A percentile compares a stretch with the other conserved stretches of the same genome.
Conservation (phyloP, 2,797 vertebrate species). For the Lerista edwardsae region DNA sequence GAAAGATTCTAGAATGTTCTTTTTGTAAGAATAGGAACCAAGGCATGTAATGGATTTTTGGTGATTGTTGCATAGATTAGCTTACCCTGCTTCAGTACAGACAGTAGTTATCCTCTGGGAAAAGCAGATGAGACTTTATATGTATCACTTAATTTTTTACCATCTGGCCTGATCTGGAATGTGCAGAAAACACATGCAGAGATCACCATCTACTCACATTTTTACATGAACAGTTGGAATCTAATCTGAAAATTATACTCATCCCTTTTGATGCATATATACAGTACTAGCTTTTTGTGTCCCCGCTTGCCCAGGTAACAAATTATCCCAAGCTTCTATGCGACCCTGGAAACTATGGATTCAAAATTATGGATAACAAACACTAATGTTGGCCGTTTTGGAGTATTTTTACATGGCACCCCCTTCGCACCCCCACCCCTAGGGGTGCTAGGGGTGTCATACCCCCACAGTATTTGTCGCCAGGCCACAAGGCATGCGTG, state of each 20-base stretch:
- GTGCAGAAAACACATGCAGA: neutral
- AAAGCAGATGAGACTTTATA: conserved; percentile 27
- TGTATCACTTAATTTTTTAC: conserved; percentile 23
- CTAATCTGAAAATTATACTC: neutral
- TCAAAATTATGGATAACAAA: no score
- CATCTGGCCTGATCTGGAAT: conserved; percentile 18
- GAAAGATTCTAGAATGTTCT: neutral
- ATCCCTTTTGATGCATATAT: neutral
- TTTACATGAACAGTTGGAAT: neutral
- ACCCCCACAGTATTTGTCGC: no score
- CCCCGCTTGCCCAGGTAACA: no score
- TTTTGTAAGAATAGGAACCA: neutral
- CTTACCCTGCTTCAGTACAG: neutral
- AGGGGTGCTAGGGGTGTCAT: no score
- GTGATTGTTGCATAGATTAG: neutral
- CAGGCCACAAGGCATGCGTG: no score
- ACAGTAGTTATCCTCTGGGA: neutral
- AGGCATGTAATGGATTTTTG: neutral
- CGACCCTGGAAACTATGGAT: no score
- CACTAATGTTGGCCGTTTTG: no score
- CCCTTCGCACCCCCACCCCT: no score
- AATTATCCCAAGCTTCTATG: no score
- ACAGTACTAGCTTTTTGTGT: no score
- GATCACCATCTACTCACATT: conserved; percentile 2
- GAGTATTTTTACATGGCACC: no score